Evolutionary conservation across 2,888 invertebrate species (phyloP), one percentile per base, ranked within the genome.

Genomic region (Punctoribates punctum): DNA sequence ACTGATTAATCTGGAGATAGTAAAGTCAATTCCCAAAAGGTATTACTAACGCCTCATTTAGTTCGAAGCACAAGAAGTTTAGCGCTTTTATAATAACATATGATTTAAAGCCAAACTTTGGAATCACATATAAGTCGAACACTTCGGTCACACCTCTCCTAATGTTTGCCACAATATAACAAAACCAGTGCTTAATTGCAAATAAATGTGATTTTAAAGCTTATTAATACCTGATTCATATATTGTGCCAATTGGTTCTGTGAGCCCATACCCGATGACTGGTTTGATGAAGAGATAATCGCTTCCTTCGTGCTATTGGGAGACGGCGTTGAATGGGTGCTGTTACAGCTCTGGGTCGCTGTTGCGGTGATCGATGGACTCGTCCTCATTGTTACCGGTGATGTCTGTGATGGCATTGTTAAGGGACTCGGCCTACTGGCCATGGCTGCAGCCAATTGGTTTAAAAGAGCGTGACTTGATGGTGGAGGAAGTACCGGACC

Each of bases 351-450:
- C 54, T 42, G 46, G 13, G 48, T 73, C 9, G 27, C 29, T 42
- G 48, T 73, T 29, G 73, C 75, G 34, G 27, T 57, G 75, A 79
- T 79, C 46, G 88, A 86, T 48, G 86, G 85, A n/a, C 88, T 87
- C 80, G 88, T 88, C 29, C 88, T 88, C 8, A 87, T 86, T 20
- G 88, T 86, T 4, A 77, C 74, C 17, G 78, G 77, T 25, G 79
- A 77, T 38, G 78, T 67, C 42, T 78, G 79, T 34, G 79, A 79
- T 6, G 46, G 46, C 77, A 60, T 11, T 60, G 60, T 77, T 13
- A 77, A 51, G n/a, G 77, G 78, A 46, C 78, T 77, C 6, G 77
- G 75, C 65, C 79, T 75, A 13, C 74, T 75, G 17, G 75, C 78
- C 34, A 27, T 65, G 5, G 34, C 74, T 2, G 25, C 60, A 4